phyloP scores from a whole-genome alignment of 2,113 vertebrate genomes.

The Epinephelus moara region DNA sequence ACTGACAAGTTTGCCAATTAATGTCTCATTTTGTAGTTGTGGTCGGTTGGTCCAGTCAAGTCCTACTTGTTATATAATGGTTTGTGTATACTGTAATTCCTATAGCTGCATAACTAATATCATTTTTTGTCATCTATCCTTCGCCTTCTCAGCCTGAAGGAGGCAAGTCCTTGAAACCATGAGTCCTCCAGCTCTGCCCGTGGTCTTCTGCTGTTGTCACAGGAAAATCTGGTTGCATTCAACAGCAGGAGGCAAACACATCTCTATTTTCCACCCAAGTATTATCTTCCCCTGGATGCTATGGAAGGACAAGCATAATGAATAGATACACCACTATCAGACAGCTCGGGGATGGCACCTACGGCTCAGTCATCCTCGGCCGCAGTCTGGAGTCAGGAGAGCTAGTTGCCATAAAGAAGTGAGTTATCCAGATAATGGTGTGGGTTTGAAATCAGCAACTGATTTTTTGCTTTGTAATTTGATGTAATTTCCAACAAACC shows the following conservation, averaged over 20 bases:
- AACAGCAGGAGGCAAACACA: constrained; percentile 67
- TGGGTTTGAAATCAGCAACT: not conserved
- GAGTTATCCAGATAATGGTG: constrained; percentile 66
- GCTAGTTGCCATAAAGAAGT: constrained; percentile 97
- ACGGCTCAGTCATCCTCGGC: constrained; percentile 95
- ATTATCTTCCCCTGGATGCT: constrained; percentile 68
- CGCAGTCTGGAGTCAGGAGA: constrained; percentile 96
- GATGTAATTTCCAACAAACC: not conserved
- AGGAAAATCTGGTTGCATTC: constrained; percentile 91
- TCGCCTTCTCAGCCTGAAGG: constrained; percentile 64
- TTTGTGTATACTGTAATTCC: not conserved
- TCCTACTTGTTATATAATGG: not conserved
- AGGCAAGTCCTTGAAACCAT: constrained; percentile 88
- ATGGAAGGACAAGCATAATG: constrained; percentile 87
- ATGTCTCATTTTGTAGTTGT: not conserved
- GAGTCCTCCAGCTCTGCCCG: constrained; percentile 86
- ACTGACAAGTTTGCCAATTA: not conserved
- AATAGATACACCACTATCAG: constrained; percentile 95
- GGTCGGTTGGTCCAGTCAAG: not conserved
- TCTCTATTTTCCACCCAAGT: constrained; percentile 50
- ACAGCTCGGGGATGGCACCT: constrained; percentile 97
- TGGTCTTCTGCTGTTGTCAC: constrained; percentile 89
- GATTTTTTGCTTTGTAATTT: not conserved
- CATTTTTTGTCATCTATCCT: not conserved
- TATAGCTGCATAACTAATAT: not conserved